phyloP scores from a whole-genome alignment of 2,797 vertebrate species.

The Amphiprion clarkii region DNA sequence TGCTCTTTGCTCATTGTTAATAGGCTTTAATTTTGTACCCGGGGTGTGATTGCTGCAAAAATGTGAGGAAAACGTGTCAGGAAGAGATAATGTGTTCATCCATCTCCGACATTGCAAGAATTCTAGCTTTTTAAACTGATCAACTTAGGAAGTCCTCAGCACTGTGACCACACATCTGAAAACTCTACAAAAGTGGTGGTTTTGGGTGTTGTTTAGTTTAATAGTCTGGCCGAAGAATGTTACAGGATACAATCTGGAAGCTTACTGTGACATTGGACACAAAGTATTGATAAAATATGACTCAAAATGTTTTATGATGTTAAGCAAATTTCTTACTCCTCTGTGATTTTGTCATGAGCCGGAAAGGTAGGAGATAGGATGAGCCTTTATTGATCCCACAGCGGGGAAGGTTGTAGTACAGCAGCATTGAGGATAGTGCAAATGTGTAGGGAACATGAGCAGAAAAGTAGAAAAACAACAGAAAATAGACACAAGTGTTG shows the following conservation, averaged over 20 bases:
- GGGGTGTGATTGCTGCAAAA: background rate
- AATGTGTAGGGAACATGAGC: too few species aligned
- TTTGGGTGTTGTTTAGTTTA: background rate
- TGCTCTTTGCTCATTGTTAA: constrained; percentile 20
- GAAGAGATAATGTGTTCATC: constrained; percentile 6
- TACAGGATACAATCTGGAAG: background rate
- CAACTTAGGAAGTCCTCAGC: background rate
- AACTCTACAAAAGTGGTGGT: too few species aligned
- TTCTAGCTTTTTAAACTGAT: constrained; percentile 11
- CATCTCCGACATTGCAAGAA: constrained; percentile 2
- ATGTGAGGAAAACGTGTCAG: background rate
- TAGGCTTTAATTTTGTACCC: background rate
- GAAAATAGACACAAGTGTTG: too few species aligned
- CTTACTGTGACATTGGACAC: background rate
- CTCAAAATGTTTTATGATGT: background rate
- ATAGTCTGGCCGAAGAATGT: background rate
- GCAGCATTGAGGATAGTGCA: too few species aligned
- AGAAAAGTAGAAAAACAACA: too few species aligned
- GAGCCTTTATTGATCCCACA: too few species aligned
- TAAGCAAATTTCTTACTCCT: background rate
- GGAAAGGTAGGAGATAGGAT: too few species aligned
- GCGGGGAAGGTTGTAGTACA: too few species aligned
- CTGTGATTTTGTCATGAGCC: background rate
- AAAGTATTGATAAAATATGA: background rate
- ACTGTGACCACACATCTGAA: background rate